A percentile compares a stretch with the other conserved stretches of the same genome.
Evolutionary conservation across 2,888 invertebrate species (phyloP).

Genomic region (Archips crataeganus): DNA sequence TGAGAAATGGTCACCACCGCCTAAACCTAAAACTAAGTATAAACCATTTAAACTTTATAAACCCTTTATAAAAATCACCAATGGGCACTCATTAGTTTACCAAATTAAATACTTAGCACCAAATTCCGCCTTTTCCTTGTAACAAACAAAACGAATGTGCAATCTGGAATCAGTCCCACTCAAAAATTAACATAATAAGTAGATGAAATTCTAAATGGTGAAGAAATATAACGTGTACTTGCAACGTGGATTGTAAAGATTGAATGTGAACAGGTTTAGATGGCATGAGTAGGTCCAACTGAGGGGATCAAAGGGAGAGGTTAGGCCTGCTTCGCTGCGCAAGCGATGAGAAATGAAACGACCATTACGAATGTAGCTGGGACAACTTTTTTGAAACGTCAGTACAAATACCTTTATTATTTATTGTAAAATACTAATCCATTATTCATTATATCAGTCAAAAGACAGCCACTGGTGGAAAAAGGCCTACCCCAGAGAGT

Average conservation of each 20-base stretch:
- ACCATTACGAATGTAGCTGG: too few species aligned
- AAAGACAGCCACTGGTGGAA: too few species aligned
- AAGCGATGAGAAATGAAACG: not conserved
- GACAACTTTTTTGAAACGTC: too few species aligned
- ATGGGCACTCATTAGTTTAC: not conserved
- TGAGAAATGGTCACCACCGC: too few species aligned
- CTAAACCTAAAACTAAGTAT: too few species aligned
- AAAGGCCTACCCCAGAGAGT: too few species aligned
- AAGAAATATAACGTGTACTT: not conserved
- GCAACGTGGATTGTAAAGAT: conserved; percentile 7
- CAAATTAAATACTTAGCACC: not conserved
- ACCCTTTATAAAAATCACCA: not conserved
- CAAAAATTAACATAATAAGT: conserved; percentile 2
- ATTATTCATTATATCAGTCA: too few species aligned
- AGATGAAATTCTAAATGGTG: conserved; percentile 13
- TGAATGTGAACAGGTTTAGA: conserved; percentile 18
- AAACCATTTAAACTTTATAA: not conserved
- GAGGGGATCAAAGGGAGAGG: conserved; percentile 14
- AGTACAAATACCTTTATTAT: too few species aligned
- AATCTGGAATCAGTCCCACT: not conserved
- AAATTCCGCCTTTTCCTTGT: conserved; percentile 6
- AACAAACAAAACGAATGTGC: not conserved
- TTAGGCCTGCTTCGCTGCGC: not conserved
- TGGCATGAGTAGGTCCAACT: conserved; percentile 7
- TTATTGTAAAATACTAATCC: too few species aligned